phyloP scores from a whole-genome alignment of 1,140 invertebrate genomes.

The Pinna nobilis region DNA sequence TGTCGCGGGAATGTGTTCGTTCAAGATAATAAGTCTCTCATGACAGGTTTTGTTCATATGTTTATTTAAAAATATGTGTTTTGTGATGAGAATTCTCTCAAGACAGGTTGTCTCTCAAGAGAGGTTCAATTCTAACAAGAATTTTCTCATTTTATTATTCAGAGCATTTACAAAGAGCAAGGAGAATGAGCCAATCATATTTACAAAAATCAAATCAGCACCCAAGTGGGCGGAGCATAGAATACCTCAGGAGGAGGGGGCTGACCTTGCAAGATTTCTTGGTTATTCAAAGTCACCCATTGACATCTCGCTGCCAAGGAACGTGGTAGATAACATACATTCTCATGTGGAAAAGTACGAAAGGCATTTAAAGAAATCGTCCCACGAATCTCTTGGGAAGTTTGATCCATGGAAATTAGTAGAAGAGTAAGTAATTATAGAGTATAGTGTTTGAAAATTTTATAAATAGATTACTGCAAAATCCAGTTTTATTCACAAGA shows the following conservation, averaged over 20 bases:
- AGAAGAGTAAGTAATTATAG: constrained; percentile 54
- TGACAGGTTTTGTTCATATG: no score
- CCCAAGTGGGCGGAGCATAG: constrained; percentile 17
- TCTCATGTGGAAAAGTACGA: constrained; percentile 52
- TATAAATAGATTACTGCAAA: no score
- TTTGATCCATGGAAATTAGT: constrained; percentile 65
- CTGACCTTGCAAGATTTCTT: constrained; percentile 3
- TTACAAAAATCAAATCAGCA: constrained; percentile 33
- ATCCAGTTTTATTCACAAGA: no score
- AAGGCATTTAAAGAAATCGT: constrained; percentile 51
- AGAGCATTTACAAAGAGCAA: neutral
- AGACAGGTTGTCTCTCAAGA: no score
- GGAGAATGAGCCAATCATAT: constrained; percentile 37
- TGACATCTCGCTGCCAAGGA: constrained; percentile 36
- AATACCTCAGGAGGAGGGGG: constrained; percentile 10
- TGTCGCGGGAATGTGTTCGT: no score
- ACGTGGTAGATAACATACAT: constrained; percentile 48
- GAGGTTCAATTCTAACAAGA: no score
- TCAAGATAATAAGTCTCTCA: no score
- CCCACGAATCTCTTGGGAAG: constrained; percentile 53
- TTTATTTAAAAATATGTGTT: no score
- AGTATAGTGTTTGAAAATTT: no score
- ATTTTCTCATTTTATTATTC: constrained; percentile 1
- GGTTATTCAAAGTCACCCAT: constrained; percentile 2
- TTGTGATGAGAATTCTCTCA: no score